Percentiles rank a stretch among this genome's conserved stretches.
phyloP scores from a whole-genome alignment of 1,140 invertebrate genomes.

The Paralvinella palmiformis region DNA sequence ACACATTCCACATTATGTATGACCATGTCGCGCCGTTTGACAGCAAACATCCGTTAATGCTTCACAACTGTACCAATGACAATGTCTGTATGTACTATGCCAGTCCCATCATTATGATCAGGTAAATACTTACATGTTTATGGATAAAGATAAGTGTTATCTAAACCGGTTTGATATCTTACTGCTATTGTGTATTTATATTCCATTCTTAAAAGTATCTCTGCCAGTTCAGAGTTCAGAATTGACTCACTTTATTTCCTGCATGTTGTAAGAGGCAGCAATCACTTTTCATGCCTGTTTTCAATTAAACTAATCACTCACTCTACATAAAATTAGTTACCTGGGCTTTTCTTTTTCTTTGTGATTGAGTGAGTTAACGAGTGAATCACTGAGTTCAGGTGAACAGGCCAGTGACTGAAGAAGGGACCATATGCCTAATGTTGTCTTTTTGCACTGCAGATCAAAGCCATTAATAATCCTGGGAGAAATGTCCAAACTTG shows the following conservation, averaged over 20 bases:
- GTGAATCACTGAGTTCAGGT: too few species aligned
- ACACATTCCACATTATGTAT: not conserved
- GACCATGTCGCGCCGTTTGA: not conserved
- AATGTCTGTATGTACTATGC: constrained; percentile 1
- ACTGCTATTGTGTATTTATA: too few species aligned
- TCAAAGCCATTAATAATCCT: not conserved
- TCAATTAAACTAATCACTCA: not conserved
- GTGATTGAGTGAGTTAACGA: too few species aligned
- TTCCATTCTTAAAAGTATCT: too few species aligned
- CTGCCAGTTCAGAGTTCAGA: not conserved
- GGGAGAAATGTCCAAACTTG: not conserved
- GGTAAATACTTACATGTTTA: not conserved
- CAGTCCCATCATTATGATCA: not conserved
- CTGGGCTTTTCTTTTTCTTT: not conserved
- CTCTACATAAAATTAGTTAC: not conserved
- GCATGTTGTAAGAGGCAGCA: not conserved
- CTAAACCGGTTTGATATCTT: not conserved
- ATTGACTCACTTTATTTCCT: not conserved
- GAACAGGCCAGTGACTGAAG: not conserved
- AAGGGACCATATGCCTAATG: not conserved
- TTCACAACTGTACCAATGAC: not conserved
- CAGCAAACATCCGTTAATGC: not conserved
- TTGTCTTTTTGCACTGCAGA: not conserved
- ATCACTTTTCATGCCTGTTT: not conserved
- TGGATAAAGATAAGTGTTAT: not conserved